phyloP scores from a whole-genome alignment of 2,888 invertebrate genomes.

The Allophyes oxyacanthae region DNA sequence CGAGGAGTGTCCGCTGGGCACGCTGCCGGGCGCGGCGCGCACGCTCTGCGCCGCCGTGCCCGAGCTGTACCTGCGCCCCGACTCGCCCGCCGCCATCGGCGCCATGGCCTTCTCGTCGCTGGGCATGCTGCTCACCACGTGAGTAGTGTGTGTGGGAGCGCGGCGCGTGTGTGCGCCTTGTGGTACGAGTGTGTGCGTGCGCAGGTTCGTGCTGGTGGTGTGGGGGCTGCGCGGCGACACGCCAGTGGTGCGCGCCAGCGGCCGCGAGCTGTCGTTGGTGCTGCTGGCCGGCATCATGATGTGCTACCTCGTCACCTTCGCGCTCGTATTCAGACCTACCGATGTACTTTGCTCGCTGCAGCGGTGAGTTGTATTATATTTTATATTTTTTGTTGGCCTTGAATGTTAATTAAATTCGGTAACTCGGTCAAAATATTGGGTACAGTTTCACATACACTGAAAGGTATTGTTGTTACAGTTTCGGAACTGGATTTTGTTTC shows the following conservation, averaged over 20 bases:
- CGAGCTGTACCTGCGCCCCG: conserved; percentile 93
- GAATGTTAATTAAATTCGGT: no score
- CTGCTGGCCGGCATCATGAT: conserved; percentile 96
- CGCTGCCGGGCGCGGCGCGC: conserved; percentile 93
- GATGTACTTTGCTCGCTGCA: conserved; percentile 96
- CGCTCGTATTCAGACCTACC: conserved; percentile 95
- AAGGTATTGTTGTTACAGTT: conserved; percentile 81
- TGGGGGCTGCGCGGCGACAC: conserved; percentile 96
- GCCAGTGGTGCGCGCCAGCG: conserved; percentile 98
- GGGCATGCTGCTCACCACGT: conserved; percentile 94
- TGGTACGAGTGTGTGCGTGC: background rate
- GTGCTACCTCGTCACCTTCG: conserved; percentile 97
- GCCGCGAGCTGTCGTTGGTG: conserved; percentile 96
- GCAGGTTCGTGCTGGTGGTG: conserved; percentile 91
- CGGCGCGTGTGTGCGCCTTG: background rate
- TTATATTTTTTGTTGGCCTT: background rate
- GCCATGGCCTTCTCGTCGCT: conserved; percentile 96
- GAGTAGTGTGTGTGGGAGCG: conserved; percentile 61
- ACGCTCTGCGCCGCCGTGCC: conserved; percentile 93
- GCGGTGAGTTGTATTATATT: conserved; percentile 90
- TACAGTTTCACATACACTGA: no score
- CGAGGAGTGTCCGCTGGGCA: conserved; percentile 94
- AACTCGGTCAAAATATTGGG: no score
- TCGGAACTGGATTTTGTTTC: conserved; percentile 97
- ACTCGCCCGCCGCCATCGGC: conserved; percentile 96